These are phyloP conservation scores for Tamandua tetradactyla DNA, from an alignment of 2,797 vertebrate species.

Conservation along the genomic window DNA sequence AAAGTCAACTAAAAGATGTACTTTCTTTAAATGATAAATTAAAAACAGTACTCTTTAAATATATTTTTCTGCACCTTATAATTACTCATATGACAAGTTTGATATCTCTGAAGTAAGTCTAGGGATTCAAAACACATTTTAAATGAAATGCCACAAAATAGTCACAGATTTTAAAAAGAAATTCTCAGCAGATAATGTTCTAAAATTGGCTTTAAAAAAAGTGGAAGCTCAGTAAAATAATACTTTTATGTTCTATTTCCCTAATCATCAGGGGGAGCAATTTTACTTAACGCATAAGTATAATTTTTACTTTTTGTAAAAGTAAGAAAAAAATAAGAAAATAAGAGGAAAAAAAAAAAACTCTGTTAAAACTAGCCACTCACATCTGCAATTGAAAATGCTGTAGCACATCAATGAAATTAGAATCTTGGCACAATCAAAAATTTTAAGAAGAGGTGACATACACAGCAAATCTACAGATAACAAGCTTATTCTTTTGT, in stretches of 20 bases:
- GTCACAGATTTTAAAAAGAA: constrained; percentile 5
- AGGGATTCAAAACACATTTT: not conserved
- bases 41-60: constrained; percentile 2
- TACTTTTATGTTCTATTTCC: not conserved
- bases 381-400: not conserved
- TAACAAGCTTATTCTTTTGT: not conserved
- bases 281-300: not conserved
- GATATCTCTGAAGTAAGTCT: constrained; percentile 21
- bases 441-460: not conserved
- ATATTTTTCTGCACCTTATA: constrained; percentile 33
- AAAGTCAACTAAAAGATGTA: constrained; percentile 53
- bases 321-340: too few species aligned
- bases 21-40: constrained; percentile 29
- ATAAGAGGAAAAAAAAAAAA: too few species aligned
- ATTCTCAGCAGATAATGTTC: not conserved
- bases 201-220: not conserved
- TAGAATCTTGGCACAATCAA: not conserved
- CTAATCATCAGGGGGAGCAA: not conserved
- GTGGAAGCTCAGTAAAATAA: constrained; percentile 1
- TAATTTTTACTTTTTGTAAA: not conserved
- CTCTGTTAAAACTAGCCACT: not conserved
- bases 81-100: constrained; percentile 60
- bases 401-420: constrained; percentile 28
- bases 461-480: not conserved
- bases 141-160: not conserved